Evolutionary conservation across 2,888 invertebrate species (phyloP).

Genomic region (Cantharis rustica): DNA sequence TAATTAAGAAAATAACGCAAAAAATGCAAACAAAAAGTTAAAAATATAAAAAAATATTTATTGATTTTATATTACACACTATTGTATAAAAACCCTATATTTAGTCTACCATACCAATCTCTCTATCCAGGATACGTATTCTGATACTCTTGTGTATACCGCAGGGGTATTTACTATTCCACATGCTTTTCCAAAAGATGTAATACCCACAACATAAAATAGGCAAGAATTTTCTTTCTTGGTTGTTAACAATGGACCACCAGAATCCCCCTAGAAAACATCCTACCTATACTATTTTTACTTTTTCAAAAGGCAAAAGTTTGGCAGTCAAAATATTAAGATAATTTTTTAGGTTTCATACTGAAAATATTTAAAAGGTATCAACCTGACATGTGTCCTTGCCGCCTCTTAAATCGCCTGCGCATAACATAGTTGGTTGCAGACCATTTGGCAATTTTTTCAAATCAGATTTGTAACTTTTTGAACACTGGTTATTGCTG

Average conservation of each 20-base stretch:
- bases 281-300: background rate
- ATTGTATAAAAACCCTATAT: background rate
- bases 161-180: conserved; percentile 58
- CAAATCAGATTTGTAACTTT: conserved; percentile 41
- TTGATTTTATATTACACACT: background rate
- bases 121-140: conserved; percentile 65
- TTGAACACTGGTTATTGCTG: conserved; percentile 48
- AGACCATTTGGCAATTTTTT: conserved; percentile 44
- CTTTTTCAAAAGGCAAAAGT: too few species aligned
- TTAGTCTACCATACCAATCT: conserved; percentile 57
- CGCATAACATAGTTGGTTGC: conserved; percentile 55
- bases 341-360: background rate
- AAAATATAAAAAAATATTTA: background rate
- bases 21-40: background rate
- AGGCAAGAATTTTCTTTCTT: conserved; percentile 62
- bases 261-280: conserved; percentile 70
- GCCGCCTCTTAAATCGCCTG: conserved; percentile 53
- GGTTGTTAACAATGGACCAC: conserved; percentile 68
- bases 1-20: too few species aligned
- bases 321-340: background rate
- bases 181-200: conserved; percentile 64
- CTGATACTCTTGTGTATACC: conserved; percentile 62
- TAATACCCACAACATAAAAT: conserved; percentile 62
- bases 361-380: background rate
- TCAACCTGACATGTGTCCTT: conserved; percentile 51